Evolutionary conservation across 2,113 vertebrate genomes (phyloP).

Genomic region (Camelus dromedarius): DNA sequence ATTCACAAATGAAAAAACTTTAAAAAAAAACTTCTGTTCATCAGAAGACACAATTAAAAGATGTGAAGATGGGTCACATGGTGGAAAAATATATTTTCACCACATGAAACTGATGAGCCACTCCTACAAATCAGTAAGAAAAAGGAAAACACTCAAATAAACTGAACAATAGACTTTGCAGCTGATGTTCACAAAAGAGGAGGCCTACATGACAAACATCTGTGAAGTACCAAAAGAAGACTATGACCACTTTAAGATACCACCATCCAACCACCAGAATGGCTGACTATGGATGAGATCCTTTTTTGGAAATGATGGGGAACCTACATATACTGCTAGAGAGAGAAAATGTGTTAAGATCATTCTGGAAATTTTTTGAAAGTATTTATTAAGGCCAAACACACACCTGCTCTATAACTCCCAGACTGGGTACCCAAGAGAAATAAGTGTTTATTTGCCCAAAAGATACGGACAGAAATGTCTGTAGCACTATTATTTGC

Average conservation of each 20-base stretch:
- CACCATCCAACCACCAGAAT: neutral
- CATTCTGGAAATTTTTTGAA: neutral
- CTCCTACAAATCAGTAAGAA: neutral
- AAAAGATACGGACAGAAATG: neutral
- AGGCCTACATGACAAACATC: neutral
- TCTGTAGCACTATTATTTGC: neutral
- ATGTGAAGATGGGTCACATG: neutral
- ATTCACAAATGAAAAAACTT: too few relatives aligned
- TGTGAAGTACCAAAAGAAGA: neutral
- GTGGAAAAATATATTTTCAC: neutral
- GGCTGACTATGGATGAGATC: neutral
- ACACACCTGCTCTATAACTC: neutral
- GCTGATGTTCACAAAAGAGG: neutral
- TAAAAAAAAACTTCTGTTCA: neutral
- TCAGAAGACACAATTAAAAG: slow-evolving; percentile 12
- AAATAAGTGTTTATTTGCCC: neutral
- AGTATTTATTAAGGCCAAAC: neutral
- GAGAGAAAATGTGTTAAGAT: neutral
- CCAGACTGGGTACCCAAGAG: neutral
- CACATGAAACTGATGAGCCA: neutral
- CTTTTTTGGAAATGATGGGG: neutral
- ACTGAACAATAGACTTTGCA: neutral
- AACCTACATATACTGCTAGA: neutral
- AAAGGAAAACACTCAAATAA: neutral
- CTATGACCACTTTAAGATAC: neutral